Percentiles rank a stretch among this genome's conserved stretches.
These are phyloP conservation scores for Luperina testacea DNA, from an alignment of 2,888 invertebrate genomes.

Conservation along the genomic window DNA sequence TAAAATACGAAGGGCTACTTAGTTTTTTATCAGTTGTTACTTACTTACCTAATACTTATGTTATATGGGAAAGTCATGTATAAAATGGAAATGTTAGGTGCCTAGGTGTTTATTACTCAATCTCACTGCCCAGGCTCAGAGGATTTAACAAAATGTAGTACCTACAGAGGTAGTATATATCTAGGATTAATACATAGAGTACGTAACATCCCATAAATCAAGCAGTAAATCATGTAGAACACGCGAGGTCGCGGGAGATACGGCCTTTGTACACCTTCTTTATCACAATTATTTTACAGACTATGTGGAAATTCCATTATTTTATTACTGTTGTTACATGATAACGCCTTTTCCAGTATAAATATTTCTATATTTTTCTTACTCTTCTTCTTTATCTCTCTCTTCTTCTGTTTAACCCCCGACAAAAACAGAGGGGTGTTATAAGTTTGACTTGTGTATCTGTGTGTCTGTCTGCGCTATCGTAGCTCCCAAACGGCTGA, in stretches of 20 bases:
- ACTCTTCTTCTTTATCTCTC: too few species aligned
- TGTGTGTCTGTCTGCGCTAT: too few species aligned
- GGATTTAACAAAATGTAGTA: slow-evolving; percentile 6
- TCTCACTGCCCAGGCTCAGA: background rate
- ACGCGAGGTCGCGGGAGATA: slow-evolving; percentile 8
- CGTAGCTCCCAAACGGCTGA: too few species aligned
- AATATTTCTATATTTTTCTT: background rate
- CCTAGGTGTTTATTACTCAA: slow-evolving; percentile 8
- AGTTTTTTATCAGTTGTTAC: background rate
- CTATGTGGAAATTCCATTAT: background rate
- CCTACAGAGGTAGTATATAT: slow-evolving; percentile 3
- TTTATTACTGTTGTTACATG: background rate
- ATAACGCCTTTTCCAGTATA: background rate
- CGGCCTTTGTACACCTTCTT: background rate
- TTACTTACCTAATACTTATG: background rate
- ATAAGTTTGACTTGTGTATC: too few species aligned
- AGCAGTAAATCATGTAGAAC: slow-evolving; percentile 27
- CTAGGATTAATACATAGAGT: slow-evolving; percentile 13
- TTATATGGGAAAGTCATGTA: slow-evolving; percentile 4
- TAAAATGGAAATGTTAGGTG: background rate
- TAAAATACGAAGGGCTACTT: background rate
- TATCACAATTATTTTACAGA: slow-evolving; percentile 19
- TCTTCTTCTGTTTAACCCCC: too few species aligned
- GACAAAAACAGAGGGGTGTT: too few species aligned
- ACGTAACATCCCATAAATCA: background rate